Conservation (phyloP, 2,888 invertebrate species). For the Melieria omissa region DNA sequence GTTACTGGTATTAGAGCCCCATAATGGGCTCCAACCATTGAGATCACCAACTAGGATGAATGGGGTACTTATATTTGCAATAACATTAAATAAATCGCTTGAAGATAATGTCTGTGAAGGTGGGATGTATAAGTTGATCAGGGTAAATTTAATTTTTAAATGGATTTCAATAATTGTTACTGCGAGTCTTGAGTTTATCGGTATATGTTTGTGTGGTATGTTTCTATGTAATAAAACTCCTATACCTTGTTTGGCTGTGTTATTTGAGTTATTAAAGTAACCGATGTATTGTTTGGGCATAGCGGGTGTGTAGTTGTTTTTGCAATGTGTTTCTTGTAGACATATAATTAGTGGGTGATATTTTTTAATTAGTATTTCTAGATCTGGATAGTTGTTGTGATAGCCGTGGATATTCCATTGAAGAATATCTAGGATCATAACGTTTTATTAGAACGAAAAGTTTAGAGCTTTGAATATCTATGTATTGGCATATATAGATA, state of each 20-base stretch:
- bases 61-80: too few relatives aligned
- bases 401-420: constrained; percentile 5
- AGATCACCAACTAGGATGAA: too few relatives aligned
- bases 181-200: neutral
- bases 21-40: too few relatives aligned
- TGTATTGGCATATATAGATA: too few relatives aligned
- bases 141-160: too few relatives aligned
- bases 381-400: neutral
- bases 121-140: too few relatives aligned
- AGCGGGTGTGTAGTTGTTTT: neutral
- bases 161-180: too few relatives aligned
- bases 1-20: too few relatives aligned
- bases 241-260: neutral
- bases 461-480: too few relatives aligned
- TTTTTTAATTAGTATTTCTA: constrained; percentile 3
- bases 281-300: neutral
- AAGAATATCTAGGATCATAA: neutral
- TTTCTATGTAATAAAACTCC: neutral
- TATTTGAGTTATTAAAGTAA: neutral
- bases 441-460: too few relatives aligned
- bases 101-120: too few relatives aligned
- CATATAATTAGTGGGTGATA: neutral
- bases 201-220: constrained; percentile 6
- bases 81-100: too few relatives aligned
- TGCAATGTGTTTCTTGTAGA: neutral